A percentile compares a stretch with the other conserved stretches of the same genome.
Evolutionary conservation across 2,113 vertebrate genomes (phyloP).

Genomic region (Nyctereutes procyonoides): DNA sequence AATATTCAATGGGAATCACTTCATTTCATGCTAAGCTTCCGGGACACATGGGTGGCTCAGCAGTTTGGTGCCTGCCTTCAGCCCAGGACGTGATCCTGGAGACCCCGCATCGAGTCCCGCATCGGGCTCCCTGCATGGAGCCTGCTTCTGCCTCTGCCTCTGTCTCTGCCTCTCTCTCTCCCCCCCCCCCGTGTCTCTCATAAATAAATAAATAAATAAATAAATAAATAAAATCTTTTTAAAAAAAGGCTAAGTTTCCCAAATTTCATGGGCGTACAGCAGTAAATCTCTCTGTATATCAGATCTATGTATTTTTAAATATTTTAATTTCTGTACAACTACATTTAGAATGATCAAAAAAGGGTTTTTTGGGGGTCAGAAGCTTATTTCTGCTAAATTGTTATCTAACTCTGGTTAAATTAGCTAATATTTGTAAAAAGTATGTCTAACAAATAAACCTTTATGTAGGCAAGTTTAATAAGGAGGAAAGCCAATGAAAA

Average conservation of each 20-base stretch:
- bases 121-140: no score
- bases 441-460: not conserved
- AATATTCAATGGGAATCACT: not conserved
- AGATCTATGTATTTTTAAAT: constrained; percentile 8
- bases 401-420: constrained; percentile 1
- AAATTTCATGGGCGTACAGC: not conserved
- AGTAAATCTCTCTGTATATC: not conserved
- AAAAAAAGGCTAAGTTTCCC: not conserved
- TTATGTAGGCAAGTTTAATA: not conserved
- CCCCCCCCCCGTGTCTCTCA: no score
- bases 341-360: not conserved
- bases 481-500: constrained; percentile 5
- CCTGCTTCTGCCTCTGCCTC: no score
- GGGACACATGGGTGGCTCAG: no score
- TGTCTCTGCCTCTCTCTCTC: no score
- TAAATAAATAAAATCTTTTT: no score
- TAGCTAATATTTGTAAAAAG: constrained; percentile 9
- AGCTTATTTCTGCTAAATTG: constrained; percentile 26
- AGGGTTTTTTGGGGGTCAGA: not conserved
- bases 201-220: no score
- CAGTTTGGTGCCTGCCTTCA: no score
- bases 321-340: constrained; percentile 17
- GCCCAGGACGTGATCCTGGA: no score
- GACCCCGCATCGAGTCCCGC: no score
- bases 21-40: not conserved